These are phyloP conservation scores for Tenthredo amoena DNA, from an alignment of 2,888 invertebrate species.

Conservation along the genomic window DNA sequence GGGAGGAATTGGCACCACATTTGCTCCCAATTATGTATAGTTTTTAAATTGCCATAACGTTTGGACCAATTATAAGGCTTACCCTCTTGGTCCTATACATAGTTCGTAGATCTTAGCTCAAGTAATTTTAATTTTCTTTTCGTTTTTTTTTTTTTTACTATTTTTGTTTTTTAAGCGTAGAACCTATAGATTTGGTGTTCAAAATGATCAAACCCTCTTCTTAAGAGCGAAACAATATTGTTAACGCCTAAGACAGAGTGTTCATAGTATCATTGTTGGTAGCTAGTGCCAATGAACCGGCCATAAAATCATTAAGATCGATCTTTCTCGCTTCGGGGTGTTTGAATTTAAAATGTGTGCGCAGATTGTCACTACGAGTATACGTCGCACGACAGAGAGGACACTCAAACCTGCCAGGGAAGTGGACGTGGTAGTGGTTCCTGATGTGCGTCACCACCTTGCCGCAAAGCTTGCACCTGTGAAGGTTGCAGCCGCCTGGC, in stretches of 20 bases:
- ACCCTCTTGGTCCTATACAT: conserved; percentile 55
- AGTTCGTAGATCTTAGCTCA: conserved; percentile 48
- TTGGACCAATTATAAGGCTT: conserved; percentile 64
- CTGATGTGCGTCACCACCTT: conserved; percentile 97
- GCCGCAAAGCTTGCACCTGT: conserved; percentile 96
- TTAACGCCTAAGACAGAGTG: conserved; percentile 81
- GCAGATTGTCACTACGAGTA: conserved; percentile 95
- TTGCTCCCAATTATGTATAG: conserved; percentile 71
- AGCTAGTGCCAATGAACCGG: conserved; percentile 81
- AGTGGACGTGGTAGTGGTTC: conserved; percentile 96
- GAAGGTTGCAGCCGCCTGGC: conserved; percentile 95
- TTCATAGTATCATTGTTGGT: conserved; percentile 79
- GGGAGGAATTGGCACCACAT: conserved; percentile 77
- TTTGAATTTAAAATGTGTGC: conserved; percentile 96
- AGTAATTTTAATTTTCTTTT: conserved; percentile 52
- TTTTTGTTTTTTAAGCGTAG: conserved; percentile 64
- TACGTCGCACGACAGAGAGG: conserved; percentile 94
- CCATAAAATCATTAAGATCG: conserved; percentile 83
- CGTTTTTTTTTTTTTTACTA: conserved; percentile 51
- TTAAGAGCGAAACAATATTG: conserved; percentile 59
- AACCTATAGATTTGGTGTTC: conserved; percentile 73
- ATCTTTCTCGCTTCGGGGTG: conserved; percentile 95
- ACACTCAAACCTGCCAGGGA: conserved; percentile 95
- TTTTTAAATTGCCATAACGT: conserved; percentile 41
- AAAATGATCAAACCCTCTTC: conserved; percentile 57